Evolutionary conservation across 1,140 invertebrate species (phyloP).

Genomic region (Bombus turneri): DNA sequence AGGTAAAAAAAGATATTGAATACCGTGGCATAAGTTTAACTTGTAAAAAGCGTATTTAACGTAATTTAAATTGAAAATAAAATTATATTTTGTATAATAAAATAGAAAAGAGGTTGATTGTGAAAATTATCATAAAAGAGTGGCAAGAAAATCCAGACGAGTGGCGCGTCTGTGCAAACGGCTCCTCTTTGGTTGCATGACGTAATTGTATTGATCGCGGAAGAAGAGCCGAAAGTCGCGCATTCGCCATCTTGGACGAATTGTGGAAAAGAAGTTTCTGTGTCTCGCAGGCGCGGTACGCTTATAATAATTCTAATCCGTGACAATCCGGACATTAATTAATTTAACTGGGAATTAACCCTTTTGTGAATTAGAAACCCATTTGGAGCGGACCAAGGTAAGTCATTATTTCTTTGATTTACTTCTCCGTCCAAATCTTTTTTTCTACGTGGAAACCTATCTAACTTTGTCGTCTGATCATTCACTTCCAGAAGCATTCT

Average conservation of each 20-base stretch:
- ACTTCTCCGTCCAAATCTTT: conserved; percentile 24
- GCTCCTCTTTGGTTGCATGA: conserved; percentile 79
- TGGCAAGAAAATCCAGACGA: conserved; percentile 60
- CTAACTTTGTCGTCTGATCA: conserved; percentile 44
- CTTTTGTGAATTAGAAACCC: conserved; percentile 85
- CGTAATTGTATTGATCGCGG: conserved; percentile 86
- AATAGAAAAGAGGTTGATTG: neutral
- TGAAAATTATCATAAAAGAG: conserved; percentile 28
- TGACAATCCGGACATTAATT: conserved; percentile 83
- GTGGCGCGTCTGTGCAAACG: conserved; percentile 68
- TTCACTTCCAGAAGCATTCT: neutral
- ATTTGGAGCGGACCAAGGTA: conserved; percentile 88
- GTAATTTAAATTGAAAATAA: conserved; percentile 16
- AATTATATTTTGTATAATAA: conserved; percentile 23
- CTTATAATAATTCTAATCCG: conserved; percentile 80
- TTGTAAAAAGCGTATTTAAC: conserved; percentile 25
- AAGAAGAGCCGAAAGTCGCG: conserved; percentile 79
- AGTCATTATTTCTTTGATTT: conserved; percentile 74
- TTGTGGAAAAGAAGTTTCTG: conserved; percentile 80
- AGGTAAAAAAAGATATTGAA: conserved; percentile 37
- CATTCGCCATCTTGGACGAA: conserved; percentile 84
- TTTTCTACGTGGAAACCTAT: conserved; percentile 62
- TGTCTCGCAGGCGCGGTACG: conserved; percentile 77
- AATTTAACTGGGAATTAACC: conserved; percentile 83
- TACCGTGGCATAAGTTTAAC: conserved; percentile 7